Percentiles rank a stretch among this genome's conserved stretches.
phyloP scores from a whole-genome alignment of 2,113 vertebrate genomes.

The Cyrtonyx montezumae region DNA sequence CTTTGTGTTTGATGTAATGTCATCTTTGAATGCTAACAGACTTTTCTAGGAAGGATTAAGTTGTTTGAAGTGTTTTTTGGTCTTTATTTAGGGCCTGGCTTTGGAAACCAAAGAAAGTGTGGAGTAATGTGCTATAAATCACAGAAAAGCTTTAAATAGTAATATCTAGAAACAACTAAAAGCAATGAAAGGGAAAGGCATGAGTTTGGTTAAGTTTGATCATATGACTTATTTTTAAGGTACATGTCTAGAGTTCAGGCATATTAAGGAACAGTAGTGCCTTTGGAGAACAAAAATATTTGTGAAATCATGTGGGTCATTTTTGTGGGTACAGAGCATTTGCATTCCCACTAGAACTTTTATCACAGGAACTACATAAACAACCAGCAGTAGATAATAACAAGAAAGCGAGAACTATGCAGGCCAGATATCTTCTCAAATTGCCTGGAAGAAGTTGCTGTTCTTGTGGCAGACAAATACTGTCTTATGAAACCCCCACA shows the following conservation, averaged over 20 bases:
- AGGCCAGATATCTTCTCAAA: background rate
- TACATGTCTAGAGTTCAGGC: background rate
- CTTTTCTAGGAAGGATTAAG: constrained; percentile 60
- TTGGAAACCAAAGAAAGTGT: constrained; percentile 55
- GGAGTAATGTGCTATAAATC: constrained; percentile 8
- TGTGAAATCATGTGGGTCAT: background rate
- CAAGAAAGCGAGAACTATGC: background rate
- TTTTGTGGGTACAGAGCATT: background rate
- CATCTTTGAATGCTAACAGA: constrained; percentile 76
- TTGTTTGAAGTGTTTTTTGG: constrained; percentile 46
- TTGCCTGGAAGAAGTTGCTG: background rate
- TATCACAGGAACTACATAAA: background rate
- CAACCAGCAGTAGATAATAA: background rate
- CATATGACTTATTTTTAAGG: background rate
- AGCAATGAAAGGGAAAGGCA: background rate
- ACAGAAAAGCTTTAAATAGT: background rate
- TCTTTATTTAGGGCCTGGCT: constrained; percentile 32
- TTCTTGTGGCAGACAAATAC: background rate
- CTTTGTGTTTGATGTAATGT: constrained; percentile 82
- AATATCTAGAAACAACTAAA: background rate
- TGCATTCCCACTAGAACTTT: background rate
- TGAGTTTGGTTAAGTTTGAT: background rate
- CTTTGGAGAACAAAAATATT: background rate
- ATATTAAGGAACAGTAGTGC: background rate
- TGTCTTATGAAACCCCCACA: background rate